phyloP scores from a whole-genome alignment of 2,888 invertebrate species.

The Philhelius pedissequus region DNA sequence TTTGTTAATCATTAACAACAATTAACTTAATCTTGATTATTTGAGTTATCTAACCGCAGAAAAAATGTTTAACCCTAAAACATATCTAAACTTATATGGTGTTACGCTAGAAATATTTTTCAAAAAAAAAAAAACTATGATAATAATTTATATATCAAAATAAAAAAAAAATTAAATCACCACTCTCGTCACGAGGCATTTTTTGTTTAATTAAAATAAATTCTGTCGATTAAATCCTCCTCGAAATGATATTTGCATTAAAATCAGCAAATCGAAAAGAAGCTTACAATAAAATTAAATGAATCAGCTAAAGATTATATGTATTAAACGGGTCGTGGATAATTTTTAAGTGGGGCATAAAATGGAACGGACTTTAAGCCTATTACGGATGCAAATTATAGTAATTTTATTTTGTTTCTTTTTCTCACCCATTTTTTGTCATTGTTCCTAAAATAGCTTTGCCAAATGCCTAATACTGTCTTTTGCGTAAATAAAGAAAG shows the following conservation, averaged over 20 bases:
- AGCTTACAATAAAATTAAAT: neutral
- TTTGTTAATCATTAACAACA: too few species aligned
- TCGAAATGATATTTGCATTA: conserved; percentile 4
- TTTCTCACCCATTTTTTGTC: neutral
- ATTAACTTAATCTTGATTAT: too few species aligned
- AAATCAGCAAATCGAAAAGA: conserved; percentile 21
- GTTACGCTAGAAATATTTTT: too few species aligned
- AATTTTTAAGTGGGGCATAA: neutral
- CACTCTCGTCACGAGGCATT: neutral
- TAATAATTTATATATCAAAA: neutral
- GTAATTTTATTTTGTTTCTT: neutral
- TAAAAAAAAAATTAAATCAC: neutral
- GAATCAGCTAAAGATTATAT: neutral
- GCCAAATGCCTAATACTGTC: neutral
- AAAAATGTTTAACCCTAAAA: too few species aligned
- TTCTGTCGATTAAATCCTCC: neutral
- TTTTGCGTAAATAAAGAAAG: neutral
- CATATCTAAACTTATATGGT: too few species aligned
- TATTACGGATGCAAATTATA: neutral
- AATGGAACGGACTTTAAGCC: neutral
- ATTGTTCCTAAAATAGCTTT: neutral
- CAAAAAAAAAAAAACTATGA: neutral
- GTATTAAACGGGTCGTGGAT: conserved; percentile 3
- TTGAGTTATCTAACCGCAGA: too few species aligned
- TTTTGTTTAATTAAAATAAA: neutral